Evolutionary conservation across 2,113 vertebrate species (phyloP).

Genomic region (Chlorodrepanis virens): DNA sequence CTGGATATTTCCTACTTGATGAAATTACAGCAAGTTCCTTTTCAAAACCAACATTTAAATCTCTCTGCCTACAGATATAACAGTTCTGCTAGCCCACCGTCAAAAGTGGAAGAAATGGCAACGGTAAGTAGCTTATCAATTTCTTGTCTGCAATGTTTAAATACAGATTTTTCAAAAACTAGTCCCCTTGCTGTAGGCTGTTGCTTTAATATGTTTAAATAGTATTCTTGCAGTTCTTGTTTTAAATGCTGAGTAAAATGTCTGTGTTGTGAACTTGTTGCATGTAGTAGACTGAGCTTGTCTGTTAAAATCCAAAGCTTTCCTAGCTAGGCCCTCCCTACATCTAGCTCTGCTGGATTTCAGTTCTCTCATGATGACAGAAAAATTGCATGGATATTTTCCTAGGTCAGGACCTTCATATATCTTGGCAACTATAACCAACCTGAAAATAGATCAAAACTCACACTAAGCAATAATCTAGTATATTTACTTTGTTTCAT

Average conservation of each 20-base stretch:
- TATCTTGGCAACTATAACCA: neutral
- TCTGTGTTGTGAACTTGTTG: neutral
- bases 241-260: neutral
- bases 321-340: neutral
- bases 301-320: neutral
- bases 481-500: neutral
- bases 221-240: neutral
- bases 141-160: neutral
- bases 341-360: neutral
- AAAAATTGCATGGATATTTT: neutral
- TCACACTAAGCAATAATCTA: neutral
- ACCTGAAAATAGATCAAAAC: neutral
- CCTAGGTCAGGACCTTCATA: neutral
- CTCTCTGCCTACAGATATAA: conserved; percentile 64
- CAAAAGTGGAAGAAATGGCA: conserved; percentile 51
- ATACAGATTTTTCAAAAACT: neutral
- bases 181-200: neutral
- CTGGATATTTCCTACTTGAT: neutral
- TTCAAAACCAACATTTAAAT: conserved; percentile 46
- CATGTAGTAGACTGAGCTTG: neutral
- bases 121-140: conserved; percentile 50
- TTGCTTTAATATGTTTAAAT: neutral
- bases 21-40: neutral
- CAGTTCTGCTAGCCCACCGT: neutral
- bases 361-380: neutral